A percentile compares a stretch with the other conserved stretches of the same genome.
Evolutionary conservation across 2,113 vertebrate genomes (phyloP).

Genomic region (Labeo catla): DNA sequence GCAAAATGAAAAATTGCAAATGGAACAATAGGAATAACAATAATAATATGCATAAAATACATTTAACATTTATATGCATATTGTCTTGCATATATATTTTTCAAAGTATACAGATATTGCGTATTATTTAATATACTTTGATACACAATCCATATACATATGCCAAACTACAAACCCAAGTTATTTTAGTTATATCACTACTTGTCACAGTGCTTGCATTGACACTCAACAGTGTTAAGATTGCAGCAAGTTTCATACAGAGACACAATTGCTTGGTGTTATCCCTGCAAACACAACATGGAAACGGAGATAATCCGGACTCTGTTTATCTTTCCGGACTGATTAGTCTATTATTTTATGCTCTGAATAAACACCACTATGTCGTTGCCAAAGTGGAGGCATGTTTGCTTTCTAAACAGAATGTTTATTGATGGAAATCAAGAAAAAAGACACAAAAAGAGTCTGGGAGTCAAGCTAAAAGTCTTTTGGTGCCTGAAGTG

Average conservation of each 20-base stretch:
- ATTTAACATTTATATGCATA: neutral
- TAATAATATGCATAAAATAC: neutral
- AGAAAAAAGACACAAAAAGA: neutral
- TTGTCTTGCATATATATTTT: neutral
- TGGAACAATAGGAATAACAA: too few species aligned
- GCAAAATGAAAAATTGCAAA: neutral
- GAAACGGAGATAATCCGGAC: slow-evolving; percentile 51
- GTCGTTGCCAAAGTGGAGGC: slow-evolving; percentile 26
- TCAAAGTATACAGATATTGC: too few species aligned
- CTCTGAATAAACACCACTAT: slow-evolving; percentile 49
- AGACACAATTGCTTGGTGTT: slow-evolving; percentile 34
- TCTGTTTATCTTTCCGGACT: slow-evolving; percentile 43
- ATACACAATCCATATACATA: too few species aligned
- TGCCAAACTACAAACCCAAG: neutral
- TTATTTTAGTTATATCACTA: neutral
- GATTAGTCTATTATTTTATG: slow-evolving; percentile 55
- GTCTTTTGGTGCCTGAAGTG: neutral
- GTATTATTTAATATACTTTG: too few species aligned
- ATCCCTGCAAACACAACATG: slow-evolving; percentile 40
- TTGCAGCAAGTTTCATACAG: slow-evolving; percentile 32
- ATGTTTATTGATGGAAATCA: slow-evolving; percentile 17
- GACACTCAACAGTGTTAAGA: slow-evolving; percentile 25
- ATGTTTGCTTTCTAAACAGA: slow-evolving; percentile 57
- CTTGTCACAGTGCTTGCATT: neutral
- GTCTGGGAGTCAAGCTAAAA: neutral